Conservation (phyloP, 2,113 vertebrate genomes). For the Callipepla californica region DNA sequence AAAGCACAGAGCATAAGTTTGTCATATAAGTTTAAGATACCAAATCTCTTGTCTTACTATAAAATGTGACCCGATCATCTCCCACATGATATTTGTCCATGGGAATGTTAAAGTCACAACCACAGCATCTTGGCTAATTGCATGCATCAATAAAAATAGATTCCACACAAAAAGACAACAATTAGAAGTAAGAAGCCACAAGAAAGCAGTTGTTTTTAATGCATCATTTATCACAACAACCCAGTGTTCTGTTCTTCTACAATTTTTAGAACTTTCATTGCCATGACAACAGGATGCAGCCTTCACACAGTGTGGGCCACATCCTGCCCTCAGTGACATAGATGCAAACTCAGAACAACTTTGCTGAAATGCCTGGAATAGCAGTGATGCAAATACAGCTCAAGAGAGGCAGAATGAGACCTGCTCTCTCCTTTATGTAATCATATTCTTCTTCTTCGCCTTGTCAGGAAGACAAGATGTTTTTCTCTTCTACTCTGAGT, state of each 20-base stretch:
- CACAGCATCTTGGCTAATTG: constrained; percentile 1
- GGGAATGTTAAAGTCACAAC: not conserved
- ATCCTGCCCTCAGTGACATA: constrained; percentile 52
- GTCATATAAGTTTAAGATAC: not conserved
- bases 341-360: constrained; percentile 44
- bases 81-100: not conserved
- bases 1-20: not conserved
- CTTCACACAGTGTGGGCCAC: constrained; percentile 48
- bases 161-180: constrained; percentile 31
- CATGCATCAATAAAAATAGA: constrained; percentile 1
- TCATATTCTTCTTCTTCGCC: not conserved
- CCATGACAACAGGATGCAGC: constrained; percentile 70
- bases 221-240: constrained; percentile 74
- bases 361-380: constrained; percentile 8
- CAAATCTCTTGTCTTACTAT: not conserved
- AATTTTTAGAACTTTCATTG: constrained; percentile 72
- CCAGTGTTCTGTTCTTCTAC: constrained; percentile 64
- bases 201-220: constrained; percentile 62
- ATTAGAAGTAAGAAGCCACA: constrained; percentile 52
- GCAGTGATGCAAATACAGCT: not conserved
- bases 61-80: not conserved
- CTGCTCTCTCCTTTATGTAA: not conserved
- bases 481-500: constrained; percentile 66
- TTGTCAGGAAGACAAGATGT: constrained; percentile 59
- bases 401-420: constrained; percentile 24